A percentile compares a stretch with the other conserved stretches of the same genome.
These are phyloP conservation scores for Orussus abietinus DNA, from an alignment of 1,140 invertebrate genomes.

Conservation along the genomic window DNA sequence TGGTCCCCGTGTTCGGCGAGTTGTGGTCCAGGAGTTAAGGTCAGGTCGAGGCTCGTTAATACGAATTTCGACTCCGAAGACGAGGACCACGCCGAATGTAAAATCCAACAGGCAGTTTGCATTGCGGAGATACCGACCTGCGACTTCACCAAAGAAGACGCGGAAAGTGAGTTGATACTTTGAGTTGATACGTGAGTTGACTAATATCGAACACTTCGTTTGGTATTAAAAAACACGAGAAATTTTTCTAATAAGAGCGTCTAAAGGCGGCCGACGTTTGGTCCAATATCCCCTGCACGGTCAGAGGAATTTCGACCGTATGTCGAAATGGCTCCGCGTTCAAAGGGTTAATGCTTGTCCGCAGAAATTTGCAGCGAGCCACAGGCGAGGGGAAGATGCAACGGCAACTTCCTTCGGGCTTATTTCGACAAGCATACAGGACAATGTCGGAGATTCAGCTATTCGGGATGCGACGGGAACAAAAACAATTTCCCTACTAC, in stretches of 20 bases:
- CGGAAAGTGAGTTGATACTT: constrained; percentile 42
- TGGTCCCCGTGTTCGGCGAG: constrained; percentile 67
- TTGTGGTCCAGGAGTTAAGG: constrained; percentile 62
- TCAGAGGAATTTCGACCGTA: too few species aligned
- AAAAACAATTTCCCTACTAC: constrained; percentile 67
- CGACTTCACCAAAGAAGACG: constrained; percentile 51
- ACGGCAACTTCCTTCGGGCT: constrained; percentile 63
- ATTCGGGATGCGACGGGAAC: constrained; percentile 73
- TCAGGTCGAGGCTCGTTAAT: constrained; percentile 57
- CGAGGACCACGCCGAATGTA: constrained; percentile 35
- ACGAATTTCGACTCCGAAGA: constrained; percentile 42
- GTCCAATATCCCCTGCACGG: too few species aligned
- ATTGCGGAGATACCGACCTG: constrained; percentile 51
- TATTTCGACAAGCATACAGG: constrained; percentile 66
- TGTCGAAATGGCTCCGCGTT: too few species aligned
- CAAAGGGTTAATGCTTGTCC: too few species aligned
- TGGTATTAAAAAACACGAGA: too few species aligned
- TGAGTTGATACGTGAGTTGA: too few species aligned
- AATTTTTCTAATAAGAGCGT: too few species aligned
- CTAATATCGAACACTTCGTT: too few species aligned
- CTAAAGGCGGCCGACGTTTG: too few species aligned
- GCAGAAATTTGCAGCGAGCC: constrained; percentile 59
- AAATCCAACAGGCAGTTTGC: constrained; percentile 41
- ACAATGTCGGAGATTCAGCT: constrained; percentile 69
- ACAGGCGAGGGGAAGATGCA: constrained; percentile 61